Evolutionary conservation across 2,888 invertebrate species (phyloP).

Genomic region (Liposcelis brunnea): DNA sequence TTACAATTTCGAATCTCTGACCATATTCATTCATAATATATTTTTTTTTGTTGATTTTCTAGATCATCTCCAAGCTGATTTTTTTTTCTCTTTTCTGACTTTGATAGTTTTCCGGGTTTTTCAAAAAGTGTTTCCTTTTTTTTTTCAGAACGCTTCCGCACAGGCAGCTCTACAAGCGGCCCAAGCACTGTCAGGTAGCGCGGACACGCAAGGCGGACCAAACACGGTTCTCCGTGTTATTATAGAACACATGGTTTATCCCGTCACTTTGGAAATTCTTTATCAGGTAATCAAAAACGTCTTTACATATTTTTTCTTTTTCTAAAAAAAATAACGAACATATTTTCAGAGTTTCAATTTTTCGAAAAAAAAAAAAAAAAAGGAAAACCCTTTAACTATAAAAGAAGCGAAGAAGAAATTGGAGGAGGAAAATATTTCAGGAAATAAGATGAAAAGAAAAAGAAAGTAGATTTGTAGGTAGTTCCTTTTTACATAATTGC

Average conservation of each 20-base stretch:
- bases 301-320: not conserved
- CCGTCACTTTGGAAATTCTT: slow-evolving; percentile 92
- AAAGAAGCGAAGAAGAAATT: too few relatives aligned
- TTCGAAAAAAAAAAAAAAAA: too few relatives aligned
- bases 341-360: too few relatives aligned
- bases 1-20: not conserved
- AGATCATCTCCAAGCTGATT: slow-evolving; percentile 20
- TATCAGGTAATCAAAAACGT: slow-evolving; percentile 43
- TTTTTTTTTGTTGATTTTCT: slow-evolving; percentile 13
- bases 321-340: too few relatives aligned
- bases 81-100: slow-evolving; percentile 3
- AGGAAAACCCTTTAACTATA: too few relatives aligned
- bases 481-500: too few relatives aligned
- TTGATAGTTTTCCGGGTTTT: not conserved
- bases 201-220: slow-evolving; percentile 59
- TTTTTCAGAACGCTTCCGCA: slow-evolving; percentile 60
- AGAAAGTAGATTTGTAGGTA: too few relatives aligned
- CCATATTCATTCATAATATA: slow-evolving; percentile 5
- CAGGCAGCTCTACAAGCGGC: slow-evolving; percentile 74
- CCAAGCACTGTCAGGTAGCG: slow-evolving; percentile 48
- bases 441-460: too few relatives aligned
- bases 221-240: slow-evolving; percentile 96
- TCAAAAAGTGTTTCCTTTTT: slow-evolving; percentile 18
- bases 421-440: too few relatives aligned
- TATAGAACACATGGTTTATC: slow-evolving; percentile 97